Conservation (phyloP, 1,140 invertebrate genomes). For the Papilio glaucus region DNA sequence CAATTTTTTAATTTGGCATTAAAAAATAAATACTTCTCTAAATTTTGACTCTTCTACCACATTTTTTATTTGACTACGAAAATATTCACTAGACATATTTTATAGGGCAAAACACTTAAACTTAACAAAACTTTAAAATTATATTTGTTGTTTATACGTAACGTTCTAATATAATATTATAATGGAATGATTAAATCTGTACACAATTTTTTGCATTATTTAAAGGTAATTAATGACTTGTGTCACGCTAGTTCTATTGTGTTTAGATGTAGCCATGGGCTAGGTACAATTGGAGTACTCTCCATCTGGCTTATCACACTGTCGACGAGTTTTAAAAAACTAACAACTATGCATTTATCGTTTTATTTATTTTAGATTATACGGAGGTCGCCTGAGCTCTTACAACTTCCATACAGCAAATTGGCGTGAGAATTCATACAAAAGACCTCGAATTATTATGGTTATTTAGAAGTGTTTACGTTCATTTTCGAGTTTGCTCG, state of each 20-base stretch:
- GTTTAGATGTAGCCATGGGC: not conserved
- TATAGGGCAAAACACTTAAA: no score
- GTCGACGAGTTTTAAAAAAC: conserved; percentile 5
- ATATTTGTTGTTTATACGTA: no score
- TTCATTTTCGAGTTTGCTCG: not conserved
- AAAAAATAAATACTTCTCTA: no score
- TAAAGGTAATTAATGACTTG: not conserved
- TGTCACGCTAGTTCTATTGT: not conserved
- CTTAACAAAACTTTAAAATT: no score
- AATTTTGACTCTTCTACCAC: no score
- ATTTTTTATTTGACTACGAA: no score
- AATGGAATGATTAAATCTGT: not conserved
- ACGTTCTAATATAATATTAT: no score
- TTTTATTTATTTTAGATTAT: not conserved
- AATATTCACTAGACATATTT: no score
- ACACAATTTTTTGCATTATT: not conserved
- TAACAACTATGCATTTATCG: not conserved
- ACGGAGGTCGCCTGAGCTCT: not conserved
- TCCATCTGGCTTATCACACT: conserved; percentile 13
- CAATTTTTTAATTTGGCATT: no score
- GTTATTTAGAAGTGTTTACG: not conserved
- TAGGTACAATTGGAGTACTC: not conserved
- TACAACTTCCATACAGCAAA: not conserved
- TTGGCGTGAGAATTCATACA: not conserved
- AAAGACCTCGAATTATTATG: not conserved